A percentile compares a stretch with the other conserved stretches of the same genome.
phyloP scores from a whole-genome alignment of 2,888 invertebrate species.

The Zeuzera pyrina region DNA sequence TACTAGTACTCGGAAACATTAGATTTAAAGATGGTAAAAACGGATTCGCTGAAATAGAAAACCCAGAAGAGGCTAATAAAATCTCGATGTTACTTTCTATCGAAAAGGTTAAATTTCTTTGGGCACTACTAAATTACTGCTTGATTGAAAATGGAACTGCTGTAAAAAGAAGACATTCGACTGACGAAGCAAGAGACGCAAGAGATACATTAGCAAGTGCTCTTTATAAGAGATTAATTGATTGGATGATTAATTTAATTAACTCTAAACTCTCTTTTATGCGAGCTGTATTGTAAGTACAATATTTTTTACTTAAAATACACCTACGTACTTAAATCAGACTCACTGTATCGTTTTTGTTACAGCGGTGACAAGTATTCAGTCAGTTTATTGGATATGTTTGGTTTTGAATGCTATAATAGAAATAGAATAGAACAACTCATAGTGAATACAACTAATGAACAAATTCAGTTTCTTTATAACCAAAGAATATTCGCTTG shows the following conservation, averaged over 20 bases:
- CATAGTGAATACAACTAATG: conserved; percentile 91
- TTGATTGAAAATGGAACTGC: conserved; percentile 82
- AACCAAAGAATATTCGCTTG: conserved; percentile 93
- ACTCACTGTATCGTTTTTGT: conserved; percentile 16
- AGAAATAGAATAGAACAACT: conserved; percentile 90
- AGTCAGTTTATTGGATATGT: conserved; percentile 88
- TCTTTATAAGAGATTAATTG: conserved; percentile 87
- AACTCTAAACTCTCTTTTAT: conserved; percentile 88
- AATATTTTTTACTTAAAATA: background rate
- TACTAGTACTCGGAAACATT: conserved; percentile 85
- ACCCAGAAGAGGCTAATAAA: conserved; percentile 78
- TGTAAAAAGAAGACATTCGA: conserved; percentile 77
- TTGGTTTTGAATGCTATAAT: conserved; percentile 93
- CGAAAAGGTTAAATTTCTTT: conserved; percentile 86
- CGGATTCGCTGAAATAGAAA: conserved; percentile 80
- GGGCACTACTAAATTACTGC: conserved; percentile 91
- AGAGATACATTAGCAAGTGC: conserved; percentile 90
- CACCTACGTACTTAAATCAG: too few relatives aligned
- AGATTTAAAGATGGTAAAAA: conserved; percentile 79
- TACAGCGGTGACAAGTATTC: conserved; percentile 87
- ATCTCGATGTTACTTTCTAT: conserved; percentile 83
- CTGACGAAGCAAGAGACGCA: conserved; percentile 86
- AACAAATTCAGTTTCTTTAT: conserved; percentile 94
- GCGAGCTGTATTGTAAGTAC: conserved; percentile 88
- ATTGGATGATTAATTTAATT: conserved; percentile 90